Evolutionary conservation across 2,113 vertebrate species (phyloP).

Genomic region (Polyodon spathula): DNA sequence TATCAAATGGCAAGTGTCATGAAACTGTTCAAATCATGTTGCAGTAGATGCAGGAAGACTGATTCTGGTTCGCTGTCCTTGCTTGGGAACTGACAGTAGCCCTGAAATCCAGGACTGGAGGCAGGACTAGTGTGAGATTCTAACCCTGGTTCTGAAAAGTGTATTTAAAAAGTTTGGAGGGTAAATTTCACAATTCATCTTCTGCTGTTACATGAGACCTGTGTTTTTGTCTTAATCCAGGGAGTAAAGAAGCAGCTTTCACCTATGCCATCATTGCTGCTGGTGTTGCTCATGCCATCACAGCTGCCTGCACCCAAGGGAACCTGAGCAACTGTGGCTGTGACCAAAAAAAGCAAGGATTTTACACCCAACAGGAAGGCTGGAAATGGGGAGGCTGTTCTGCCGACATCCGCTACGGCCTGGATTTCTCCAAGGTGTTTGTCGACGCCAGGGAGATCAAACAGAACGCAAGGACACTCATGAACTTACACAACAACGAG

Average conservation of each 20-base stretch:
- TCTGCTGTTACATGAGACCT: not conserved
- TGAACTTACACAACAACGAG: constrained; percentile 96
- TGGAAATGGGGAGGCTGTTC: constrained; percentile 98
- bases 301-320: constrained; percentile 85
- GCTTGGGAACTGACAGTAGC: too few species aligned
- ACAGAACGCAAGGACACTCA: constrained; percentile 88
- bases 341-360: constrained; percentile 91
- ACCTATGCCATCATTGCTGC: constrained; percentile 91
- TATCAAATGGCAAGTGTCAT: too few species aligned
- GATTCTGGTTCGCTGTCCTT: too few species aligned
- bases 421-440: constrained; percentile 88
- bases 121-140: too few species aligned
- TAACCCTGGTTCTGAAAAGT: too few species aligned
- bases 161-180: too few species aligned
- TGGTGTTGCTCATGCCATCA: constrained; percentile 86
- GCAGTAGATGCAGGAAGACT: too few species aligned
- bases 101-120: too few species aligned
- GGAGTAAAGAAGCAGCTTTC: constrained; percentile 92
- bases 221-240: constrained; percentile 45
- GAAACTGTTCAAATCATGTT: too few species aligned
- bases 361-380: constrained; percentile 88
- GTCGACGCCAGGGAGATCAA: constrained; percentile 92
- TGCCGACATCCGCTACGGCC: constrained; percentile 81
- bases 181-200: constrained; percentile 4
- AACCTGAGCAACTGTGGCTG: constrained; percentile 88